Percentiles rank a stretch among this genome's conserved stretches.
phyloP scores from a whole-genome alignment of 2,888 invertebrate genomes.

The Scaptomyza parva region DNA sequence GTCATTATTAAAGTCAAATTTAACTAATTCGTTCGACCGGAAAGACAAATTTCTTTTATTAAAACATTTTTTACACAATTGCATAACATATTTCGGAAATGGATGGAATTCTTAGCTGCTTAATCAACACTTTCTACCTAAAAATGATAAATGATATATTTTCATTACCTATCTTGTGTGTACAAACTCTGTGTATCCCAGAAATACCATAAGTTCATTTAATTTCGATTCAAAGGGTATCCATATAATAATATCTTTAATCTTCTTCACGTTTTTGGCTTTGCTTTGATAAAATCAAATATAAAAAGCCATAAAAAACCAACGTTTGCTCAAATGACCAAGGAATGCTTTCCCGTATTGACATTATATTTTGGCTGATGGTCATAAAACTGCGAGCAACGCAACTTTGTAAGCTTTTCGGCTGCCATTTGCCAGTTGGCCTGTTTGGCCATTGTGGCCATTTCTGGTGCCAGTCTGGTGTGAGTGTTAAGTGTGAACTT shows the following conservation, averaged over 20 bases:
- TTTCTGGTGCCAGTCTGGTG: conserved; percentile 14
- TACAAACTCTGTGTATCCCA: not conserved
- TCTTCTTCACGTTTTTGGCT: not conserved
- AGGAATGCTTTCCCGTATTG: conserved; percentile 20
- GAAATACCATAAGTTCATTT: not conserved
- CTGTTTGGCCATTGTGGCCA: conserved; percentile 11
- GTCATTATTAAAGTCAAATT: too few relatives aligned
- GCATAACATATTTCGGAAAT: too few relatives aligned
- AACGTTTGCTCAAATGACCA: conserved; percentile 30
- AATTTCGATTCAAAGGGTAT: not conserved
- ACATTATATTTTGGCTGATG: conserved; percentile 21
- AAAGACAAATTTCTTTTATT: too few relatives aligned
- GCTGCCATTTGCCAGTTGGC: conserved; percentile 1
- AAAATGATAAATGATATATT: too few relatives aligned
- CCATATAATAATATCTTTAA: not conserved
- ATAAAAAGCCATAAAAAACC: conserved; percentile 20
- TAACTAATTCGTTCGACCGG: too few relatives aligned
- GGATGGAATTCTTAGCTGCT: too few relatives aligned
- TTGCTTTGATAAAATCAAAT: conserved; percentile 13
- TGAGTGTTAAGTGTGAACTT: conserved; percentile 41
- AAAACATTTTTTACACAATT: too few relatives aligned
- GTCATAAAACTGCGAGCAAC: conserved; percentile 28
- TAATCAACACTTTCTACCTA: too few relatives aligned
- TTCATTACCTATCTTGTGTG: too few relatives aligned
- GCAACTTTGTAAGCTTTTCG: conserved; percentile 6